These are phyloP conservation scores for Cardiocondyla obscurior DNA, from an alignment of 1,140 invertebrate species.

Conservation along the genomic window DNA sequence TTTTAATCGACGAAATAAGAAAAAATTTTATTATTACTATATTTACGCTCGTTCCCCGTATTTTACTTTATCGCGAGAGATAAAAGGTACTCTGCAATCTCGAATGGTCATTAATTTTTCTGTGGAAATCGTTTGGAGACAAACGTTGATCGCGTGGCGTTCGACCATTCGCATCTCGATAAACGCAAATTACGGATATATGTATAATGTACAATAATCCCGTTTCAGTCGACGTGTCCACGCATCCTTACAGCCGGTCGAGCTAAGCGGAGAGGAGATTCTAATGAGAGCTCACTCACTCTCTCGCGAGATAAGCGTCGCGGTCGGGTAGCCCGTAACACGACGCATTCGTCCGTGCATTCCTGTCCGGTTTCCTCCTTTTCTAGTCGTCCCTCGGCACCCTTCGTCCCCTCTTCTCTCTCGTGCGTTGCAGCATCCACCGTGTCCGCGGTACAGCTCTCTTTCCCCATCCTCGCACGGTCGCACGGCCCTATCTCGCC, in stretches of 20 bases:
- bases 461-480: constrained; percentile 4
- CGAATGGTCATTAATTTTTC: background rate
- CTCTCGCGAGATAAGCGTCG: constrained; percentile 63
- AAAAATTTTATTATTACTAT: background rate
- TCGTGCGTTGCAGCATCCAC: constrained; percentile 38
- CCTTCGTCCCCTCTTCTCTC: background rate
- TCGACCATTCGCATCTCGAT: constrained; percentile 6
- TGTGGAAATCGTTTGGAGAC: constrained; percentile 17
- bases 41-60: too few relatives aligned
- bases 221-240: background rate
- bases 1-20: background rate
- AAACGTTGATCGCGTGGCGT: constrained; percentile 32
- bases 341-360: constrained; percentile 69
- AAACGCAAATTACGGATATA: constrained; percentile 40
- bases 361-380: constrained; percentile 72
- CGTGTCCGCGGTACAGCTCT: constrained; percentile 46
- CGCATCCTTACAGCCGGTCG: constrained; percentile 21
- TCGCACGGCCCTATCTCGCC: constrained; percentile 13
- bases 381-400: constrained; percentile 38
- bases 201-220: constrained; percentile 23
- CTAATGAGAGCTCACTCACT: constrained; percentile 62
- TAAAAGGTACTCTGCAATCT: background rate
- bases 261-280: constrained; percentile 47
- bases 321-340: constrained; percentile 46
- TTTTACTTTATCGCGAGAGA: background rate